These are phyloP conservation scores for Trissoscelio sp. DNA, from an alignment of 2,888 invertebrate genomes.

Conservation along the genomic window DNA sequence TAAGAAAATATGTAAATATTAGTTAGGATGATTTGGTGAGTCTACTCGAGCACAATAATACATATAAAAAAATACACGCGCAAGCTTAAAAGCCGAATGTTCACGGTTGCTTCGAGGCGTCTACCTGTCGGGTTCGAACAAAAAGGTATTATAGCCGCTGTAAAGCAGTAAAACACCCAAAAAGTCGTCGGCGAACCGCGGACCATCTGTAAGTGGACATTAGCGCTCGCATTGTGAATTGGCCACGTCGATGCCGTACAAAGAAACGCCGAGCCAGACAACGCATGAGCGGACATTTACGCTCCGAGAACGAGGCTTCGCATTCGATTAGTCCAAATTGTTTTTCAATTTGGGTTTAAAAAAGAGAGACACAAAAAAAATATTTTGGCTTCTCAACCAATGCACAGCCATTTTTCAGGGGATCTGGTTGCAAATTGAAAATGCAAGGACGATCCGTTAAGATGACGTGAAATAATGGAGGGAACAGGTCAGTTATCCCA, in stretches of 20 bases:
- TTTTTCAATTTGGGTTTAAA: conserved; percentile 20
- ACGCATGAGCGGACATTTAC: conserved; percentile 66
- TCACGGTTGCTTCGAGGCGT: conserved; percentile 63
- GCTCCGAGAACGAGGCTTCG: conserved; percentile 55
- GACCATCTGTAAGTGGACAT: conserved; percentile 69
- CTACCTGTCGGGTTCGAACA: conserved; percentile 69
- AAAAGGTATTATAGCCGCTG: conserved; percentile 71
- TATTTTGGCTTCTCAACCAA: neutral
- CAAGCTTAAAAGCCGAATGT: conserved; percentile 60
- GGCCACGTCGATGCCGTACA: conserved; percentile 71
- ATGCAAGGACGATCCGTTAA: conserved; percentile 69
- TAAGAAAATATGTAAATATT: conserved; percentile 61
- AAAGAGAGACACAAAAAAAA: conserved; percentile 18
- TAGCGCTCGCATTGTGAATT: conserved; percentile 77
- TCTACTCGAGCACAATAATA: conserved; percentile 31
- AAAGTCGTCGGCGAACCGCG: conserved; percentile 66
- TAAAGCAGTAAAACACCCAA: conserved; percentile 71
- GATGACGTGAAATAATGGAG: conserved; percentile 67
- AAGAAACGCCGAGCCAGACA: conserved; percentile 55
- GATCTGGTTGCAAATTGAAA: conserved; percentile 68
- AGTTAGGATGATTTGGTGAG: conserved; percentile 30
- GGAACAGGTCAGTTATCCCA: conserved; percentile 77
- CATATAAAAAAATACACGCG: conserved; percentile 37
- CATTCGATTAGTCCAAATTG: conserved; percentile 42
- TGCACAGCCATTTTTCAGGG: neutral